Base-by-base conservation (phyloP, 2,888 invertebrate genomes). In the Mimumesa dahlbomi region DNA sequence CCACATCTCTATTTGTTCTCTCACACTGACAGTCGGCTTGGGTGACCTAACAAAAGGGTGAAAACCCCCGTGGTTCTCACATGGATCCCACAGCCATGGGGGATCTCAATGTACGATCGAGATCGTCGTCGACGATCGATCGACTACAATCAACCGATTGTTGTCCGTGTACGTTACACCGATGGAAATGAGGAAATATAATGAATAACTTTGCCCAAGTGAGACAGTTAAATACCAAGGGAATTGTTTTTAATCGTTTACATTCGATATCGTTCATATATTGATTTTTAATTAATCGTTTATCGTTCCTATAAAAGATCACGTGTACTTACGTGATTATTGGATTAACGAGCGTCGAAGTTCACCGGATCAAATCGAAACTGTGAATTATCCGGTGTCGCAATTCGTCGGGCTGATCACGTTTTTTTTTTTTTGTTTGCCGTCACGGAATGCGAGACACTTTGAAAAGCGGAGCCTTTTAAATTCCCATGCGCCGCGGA, bases 41-140 rank as follows among this genome's bases (percentile, higher is more conserved):
- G 79, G 83, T 81, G 81, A 83, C 64, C 82, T 64, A 79, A 83
- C 84, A 82, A 83, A 82, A 80, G 84, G 81, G 78, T 75, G 78
- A 77, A 82, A 82, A 79, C 73, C 77, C 78, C 81, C 61, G 79
- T 67, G 81, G 80, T 77, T 82, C 79, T 82, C 82, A 54, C 65
- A 43, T 57, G 36, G 57, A 63, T 61, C 58, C 36, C 38, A 16
- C 52, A 53, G 38, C 73, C 50, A 25, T 57, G 58, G 72, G 73
- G 46, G 67, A 68, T 59, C 72, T 25, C 49, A 61, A 40, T 57
- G 42, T 21, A 14, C 58, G 40, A 67, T 53, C 58, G 62, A 52
- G 52, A 64, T 64, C 72, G 45, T n/a, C 72, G 45, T n/a, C 46
- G 34, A 22, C 25, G 40, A 49, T 63, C 56, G 48, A 22, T 62